Evolutionary conservation across 2,888 invertebrate genomes (phyloP), one percentile per base, ranked within the genome.

Genomic region (Gastrophysa polygoni): DNA sequence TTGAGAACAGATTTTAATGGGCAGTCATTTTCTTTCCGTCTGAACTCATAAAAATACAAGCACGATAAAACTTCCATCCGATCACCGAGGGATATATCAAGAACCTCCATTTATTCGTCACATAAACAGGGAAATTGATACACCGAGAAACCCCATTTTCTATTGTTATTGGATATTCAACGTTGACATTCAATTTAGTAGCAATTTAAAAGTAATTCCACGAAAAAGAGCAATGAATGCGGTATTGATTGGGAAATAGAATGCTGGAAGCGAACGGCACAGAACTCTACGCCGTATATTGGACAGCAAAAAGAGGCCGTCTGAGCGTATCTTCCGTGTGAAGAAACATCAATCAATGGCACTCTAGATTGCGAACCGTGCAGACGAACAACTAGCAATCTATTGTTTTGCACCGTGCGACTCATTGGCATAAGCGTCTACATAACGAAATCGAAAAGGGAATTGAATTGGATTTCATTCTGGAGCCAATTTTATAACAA

Each of bases 161-260:
- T 61, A 63, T 70, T 69, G 69, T 73, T 68, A 64, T 56, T 60
- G 67, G 63, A 68, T 66, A 66, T 73, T 73, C 68, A 66, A 71
- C 71, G 71, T 68, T 68, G 70, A 67, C 73, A 72, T 76, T 75
- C 76, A 76, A 76, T 76, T 74, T 75, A 70, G 68, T 68, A 58
- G 72, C 71, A 74, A 76, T 75, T 75, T 75, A 71, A 74, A 74
- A 76, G 74, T 72, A 72, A 75, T 75, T 74, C 74, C 71, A 67
- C 67, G 63, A 75, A 75, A 76, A 76, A 74, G 73, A 75, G 67
- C 60, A 57, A 43, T 34, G 48, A 34, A 57, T 0, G 24, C 44
- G 18, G n/a, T 43, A 54, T 54, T 24, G 38, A 54, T 54, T 54
- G 54, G 54, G 50, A 57, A 55, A 52, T 55, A 34, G 54, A 47